These are phyloP conservation scores for Hafferia zeledoni DNA, from an alignment of 2,797 vertebrate species.

Conservation along the genomic window DNA sequence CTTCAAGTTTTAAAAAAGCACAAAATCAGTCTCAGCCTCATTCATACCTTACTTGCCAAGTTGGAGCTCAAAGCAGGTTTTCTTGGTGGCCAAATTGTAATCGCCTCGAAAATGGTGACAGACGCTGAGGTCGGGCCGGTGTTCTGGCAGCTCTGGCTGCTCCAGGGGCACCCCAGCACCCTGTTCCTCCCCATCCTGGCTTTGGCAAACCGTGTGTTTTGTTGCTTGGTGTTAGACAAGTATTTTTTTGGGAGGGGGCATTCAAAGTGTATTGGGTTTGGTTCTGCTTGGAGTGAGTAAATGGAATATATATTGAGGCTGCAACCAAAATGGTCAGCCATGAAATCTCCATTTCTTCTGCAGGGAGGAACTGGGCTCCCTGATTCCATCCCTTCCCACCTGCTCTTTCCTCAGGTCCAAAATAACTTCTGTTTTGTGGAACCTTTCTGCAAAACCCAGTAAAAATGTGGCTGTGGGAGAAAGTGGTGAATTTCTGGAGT, in stretches of 20 bases:
- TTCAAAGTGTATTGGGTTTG: not conserved
- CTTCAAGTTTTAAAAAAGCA: slow-evolving; percentile 73
- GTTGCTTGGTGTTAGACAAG: not conserved
- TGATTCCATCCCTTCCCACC: not conserved
- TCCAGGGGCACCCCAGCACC: not conserved
- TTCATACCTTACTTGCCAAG: slow-evolving; percentile 76
- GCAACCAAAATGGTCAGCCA: not conserved
- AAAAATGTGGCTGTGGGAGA: not conserved
- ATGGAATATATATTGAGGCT: not conserved
- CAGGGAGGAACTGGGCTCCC: not conserved
- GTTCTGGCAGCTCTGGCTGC: not conserved
- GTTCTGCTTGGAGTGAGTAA: not conserved
- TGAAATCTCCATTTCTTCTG: not conserved
- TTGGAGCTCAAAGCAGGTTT: slow-evolving; percentile 74
- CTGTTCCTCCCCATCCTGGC: not conserved
- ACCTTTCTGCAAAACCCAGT: not conserved
- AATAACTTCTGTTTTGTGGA: not conserved
- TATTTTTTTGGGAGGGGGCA: not conserved
- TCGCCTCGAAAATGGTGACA: slow-evolving; percentile 76
- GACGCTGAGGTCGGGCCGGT: slow-evolving; percentile 36
- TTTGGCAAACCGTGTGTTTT: not conserved
- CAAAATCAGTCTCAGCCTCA: slow-evolving; percentile 71
- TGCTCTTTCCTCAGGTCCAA: fast-evolving
- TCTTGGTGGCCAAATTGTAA: slow-evolving; percentile 73
- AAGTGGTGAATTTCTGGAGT: not conserved